phyloP scores from a whole-genome alignment of 2,113 vertebrate genomes.

The Xiphias gladius region DNA sequence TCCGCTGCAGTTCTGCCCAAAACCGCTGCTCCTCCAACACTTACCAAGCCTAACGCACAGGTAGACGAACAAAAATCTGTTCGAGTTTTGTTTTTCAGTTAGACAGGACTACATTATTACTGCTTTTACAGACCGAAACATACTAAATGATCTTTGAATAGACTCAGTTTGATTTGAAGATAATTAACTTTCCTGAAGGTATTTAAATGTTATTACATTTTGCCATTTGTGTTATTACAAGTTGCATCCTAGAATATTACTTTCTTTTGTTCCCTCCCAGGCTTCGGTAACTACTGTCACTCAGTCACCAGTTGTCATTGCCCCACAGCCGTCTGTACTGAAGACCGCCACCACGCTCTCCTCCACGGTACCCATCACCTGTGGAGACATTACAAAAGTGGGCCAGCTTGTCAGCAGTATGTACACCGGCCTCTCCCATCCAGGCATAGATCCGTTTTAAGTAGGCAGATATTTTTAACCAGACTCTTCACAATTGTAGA shows the following conservation, averaged over 20 bases:
- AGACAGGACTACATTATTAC: background rate
- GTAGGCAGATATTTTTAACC: slow-evolving; percentile 64
- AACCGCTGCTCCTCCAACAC: slow-evolving; percentile 80
- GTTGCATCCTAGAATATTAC: background rate
- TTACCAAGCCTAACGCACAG: slow-evolving; percentile 83
- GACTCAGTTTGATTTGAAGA: background rate
- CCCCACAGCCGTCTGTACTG: slow-evolving; percentile 83
- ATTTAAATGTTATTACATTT: background rate
- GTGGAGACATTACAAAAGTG: slow-evolving; percentile 92
- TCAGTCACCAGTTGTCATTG: slow-evolving; percentile 88
- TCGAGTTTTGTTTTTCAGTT: background rate
- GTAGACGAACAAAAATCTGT: slow-evolving; percentile 51
- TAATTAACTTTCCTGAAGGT: background rate
- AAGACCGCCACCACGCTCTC: slow-evolving; percentile 81
- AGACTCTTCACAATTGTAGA: slow-evolving; percentile 78
- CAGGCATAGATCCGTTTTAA: slow-evolving; percentile 41
- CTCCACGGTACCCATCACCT: slow-evolving; percentile 85
- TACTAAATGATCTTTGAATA: background rate
- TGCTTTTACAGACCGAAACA: background rate
- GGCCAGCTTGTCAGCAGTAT: slow-evolving; percentile 95
- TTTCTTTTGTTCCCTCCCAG: slow-evolving; percentile 47
- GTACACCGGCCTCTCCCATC: slow-evolving; percentile 67
- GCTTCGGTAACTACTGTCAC: slow-evolving; percentile 79
- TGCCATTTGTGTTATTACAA: background rate
- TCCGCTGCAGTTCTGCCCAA: slow-evolving; percentile 87